Percentiles rank a stretch among this genome's conserved stretches.
Conservation (phyloP, 2,888 invertebrate genomes). For the Bruchidius siliquastri region DNA sequence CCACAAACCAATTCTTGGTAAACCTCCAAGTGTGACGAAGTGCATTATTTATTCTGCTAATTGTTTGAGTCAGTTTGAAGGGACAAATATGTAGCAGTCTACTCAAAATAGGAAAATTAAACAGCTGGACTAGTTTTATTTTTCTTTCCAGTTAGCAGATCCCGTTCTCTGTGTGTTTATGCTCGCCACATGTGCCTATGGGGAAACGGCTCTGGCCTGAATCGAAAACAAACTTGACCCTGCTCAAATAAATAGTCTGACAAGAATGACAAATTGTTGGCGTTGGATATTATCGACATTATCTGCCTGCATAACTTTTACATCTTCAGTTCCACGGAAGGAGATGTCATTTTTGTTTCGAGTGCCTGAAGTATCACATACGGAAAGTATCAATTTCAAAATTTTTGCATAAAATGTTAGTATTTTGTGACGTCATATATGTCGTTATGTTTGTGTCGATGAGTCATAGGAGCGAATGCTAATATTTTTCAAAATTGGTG, state of each 20-base stretch:
- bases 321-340: background rate
- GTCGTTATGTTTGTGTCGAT: no score
- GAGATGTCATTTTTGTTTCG: background rate
- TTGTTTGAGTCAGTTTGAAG: background rate
- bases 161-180: background rate
- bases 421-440: no score
- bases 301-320: background rate
- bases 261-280: background rate
- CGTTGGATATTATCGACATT: background rate
- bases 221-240: background rate
- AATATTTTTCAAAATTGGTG: no score
- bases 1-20: background rate
- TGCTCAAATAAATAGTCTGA: background rate
- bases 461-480: no score
- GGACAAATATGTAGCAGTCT: background rate
- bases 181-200: background rate
- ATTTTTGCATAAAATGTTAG: no score
- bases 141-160: background rate
- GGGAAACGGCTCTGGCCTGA: background rate
- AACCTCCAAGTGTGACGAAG: background rate
- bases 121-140: background rate
- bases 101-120: background rate
- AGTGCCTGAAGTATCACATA: no score
- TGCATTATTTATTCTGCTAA: background rate
- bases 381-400: no score